Percentiles rank a stretch among this genome's conserved stretches.
Evolutionary conservation across 2,888 invertebrate genomes (phyloP).

Genomic region (Lottia gigantea): DNA sequence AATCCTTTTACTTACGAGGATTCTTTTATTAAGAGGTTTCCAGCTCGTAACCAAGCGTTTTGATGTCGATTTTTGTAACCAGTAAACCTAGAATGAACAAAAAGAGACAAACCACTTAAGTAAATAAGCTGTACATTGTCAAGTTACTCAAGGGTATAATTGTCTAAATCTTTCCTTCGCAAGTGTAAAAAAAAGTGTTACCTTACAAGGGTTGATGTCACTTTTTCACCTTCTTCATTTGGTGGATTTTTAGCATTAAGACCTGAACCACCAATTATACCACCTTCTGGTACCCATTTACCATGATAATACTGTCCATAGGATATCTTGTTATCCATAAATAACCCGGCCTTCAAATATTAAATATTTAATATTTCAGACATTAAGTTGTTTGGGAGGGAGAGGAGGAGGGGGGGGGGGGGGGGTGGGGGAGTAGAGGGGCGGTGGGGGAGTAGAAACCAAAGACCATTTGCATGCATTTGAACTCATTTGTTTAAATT

Average conservation of each 20-base stretch:
- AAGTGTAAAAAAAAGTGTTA: background rate
- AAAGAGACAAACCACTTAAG: background rate
- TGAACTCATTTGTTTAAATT: too few relatives aligned
- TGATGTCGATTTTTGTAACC: conserved; percentile 28
- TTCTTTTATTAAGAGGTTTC: conserved; percentile 18
- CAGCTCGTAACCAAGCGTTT: conserved; percentile 27
- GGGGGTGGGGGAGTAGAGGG: too few relatives aligned
- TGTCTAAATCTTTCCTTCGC: too few relatives aligned
- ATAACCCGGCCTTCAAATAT: background rate
- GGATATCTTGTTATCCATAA: background rate
- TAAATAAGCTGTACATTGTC: too few relatives aligned
- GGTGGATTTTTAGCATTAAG: background rate
- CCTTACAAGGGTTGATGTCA: background rate
- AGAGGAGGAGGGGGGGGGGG: too few relatives aligned
- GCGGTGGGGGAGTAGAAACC: too few relatives aligned
- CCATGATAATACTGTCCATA: background rate
- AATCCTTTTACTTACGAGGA: conserved; percentile 29
- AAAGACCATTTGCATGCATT: too few relatives aligned
- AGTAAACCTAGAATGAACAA: conserved; percentile 8
- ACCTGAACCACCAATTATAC: background rate
- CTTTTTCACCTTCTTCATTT: background rate
- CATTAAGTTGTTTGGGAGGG: too few relatives aligned
- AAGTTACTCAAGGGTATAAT: too few relatives aligned
- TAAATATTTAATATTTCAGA: too few relatives aligned
- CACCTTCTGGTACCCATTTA: background rate